These are phyloP conservation scores for Acanthiza pusilla DNA, from an alignment of 2,797 vertebrate species.

Conservation along the genomic window DNA sequence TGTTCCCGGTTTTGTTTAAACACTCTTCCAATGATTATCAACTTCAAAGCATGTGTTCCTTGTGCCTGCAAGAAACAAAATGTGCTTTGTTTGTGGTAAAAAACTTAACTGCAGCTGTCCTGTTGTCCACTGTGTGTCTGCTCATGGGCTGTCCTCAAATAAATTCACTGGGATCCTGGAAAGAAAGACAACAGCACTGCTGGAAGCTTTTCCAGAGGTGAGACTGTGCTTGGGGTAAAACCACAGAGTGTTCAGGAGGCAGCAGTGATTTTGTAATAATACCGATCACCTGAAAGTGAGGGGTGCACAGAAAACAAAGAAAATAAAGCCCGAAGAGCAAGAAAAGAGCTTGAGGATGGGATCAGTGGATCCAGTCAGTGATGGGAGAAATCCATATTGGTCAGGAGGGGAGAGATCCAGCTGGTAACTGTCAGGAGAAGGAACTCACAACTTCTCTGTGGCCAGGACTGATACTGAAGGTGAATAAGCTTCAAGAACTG, in stretches of 20 bases:
- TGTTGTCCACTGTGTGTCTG: background rate
- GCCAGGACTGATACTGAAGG: background rate
- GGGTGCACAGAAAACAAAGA: background rate
- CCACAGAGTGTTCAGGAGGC: background rate
- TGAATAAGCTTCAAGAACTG: background rate
- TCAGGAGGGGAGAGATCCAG: background rate
- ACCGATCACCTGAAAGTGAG: background rate
- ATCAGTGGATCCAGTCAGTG: background rate
- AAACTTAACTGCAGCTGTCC: background rate
- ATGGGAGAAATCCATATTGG: background rate
- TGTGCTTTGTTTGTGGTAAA: background rate
- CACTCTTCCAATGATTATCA: background rate
- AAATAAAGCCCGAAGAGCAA: background rate
- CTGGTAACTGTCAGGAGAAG: background rate
- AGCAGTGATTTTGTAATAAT: background rate
- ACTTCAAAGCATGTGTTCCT: background rate
- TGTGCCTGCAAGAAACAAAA: background rate
- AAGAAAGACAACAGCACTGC: background rate
- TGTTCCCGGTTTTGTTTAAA: background rate
- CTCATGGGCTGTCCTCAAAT: background rate
- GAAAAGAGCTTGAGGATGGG: background rate
- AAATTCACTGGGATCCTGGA: background rate
- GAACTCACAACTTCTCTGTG: fast-evolving
- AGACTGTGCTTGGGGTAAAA: background rate
- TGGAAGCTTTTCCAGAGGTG: background rate